Percentiles rank a stretch among this genome's conserved stretches.
Conservation (phyloP, 1,140 invertebrate genomes). For the Atta colombica region DNA sequence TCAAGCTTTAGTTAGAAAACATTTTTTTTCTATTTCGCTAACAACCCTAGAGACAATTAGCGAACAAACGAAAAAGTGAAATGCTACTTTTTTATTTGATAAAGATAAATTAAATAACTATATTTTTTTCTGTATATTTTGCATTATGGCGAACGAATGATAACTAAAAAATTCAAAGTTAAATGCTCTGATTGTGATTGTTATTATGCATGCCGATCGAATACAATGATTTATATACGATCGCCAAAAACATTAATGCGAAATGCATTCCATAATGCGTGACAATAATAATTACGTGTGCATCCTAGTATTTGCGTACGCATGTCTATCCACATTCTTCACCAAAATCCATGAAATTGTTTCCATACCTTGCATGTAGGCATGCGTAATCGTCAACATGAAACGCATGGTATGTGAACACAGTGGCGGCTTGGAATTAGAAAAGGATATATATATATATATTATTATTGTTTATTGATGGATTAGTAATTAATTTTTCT, state of each 20-base stretch:
- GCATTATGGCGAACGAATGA: neutral
- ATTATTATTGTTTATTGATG: neutral
- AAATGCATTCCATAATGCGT: constrained; percentile 11
- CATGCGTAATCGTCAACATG: constrained; percentile 38
- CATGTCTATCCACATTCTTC: constrained; percentile 28
- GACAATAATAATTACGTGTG: constrained; percentile 26
- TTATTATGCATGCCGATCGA: neutral
- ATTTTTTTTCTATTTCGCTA: too few species aligned
- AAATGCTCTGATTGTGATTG: neutral
- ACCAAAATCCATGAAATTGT: constrained; percentile 48
- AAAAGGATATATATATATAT: neutral
- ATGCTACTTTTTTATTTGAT: neutral
- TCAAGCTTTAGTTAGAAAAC: too few species aligned
- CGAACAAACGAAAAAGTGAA: constrained; percentile 21
- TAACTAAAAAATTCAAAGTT: neutral
- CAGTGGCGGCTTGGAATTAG: neutral
- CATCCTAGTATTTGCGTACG: neutral
- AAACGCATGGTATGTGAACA: constrained; percentile 26
- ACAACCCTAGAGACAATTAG: neutral
- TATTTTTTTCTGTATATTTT: neutral
- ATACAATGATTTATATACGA: constrained; percentile 14
- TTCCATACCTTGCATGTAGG: constrained; percentile 15
- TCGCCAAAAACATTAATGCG: neutral
- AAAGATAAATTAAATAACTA: neutral
- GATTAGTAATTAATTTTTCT: neutral